phyloP scores from a whole-genome alignment of 2,113 vertebrate species.

The Cairina moschata region DNA sequence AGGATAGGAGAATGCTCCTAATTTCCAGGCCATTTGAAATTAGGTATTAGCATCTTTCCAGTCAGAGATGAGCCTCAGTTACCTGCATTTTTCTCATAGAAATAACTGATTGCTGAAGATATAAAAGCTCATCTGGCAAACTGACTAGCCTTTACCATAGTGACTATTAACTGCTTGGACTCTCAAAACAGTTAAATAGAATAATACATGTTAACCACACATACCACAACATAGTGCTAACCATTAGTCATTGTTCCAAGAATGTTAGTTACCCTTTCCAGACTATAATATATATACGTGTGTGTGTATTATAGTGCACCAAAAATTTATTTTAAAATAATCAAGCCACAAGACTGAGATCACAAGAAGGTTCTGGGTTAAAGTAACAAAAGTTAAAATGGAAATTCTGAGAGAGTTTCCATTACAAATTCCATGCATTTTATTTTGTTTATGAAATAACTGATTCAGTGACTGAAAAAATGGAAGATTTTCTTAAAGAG shows the following conservation, averaged over 20 bases:
- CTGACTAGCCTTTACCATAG: not conserved
- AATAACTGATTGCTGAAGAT: not conserved
- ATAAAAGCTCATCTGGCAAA: not conserved
- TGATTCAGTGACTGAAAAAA: not conserved
- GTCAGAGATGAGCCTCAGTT: not conserved
- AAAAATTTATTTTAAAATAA: slow-evolving; percentile 30
- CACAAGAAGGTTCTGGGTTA: not conserved
- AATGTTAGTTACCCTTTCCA: not conserved
- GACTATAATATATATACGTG: not conserved
- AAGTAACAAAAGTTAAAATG: not conserved
- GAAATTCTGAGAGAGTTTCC: not conserved
- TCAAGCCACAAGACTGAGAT: slow-evolving; percentile 20
- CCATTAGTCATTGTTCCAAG: slow-evolving; percentile 19
- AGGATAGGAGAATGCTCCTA: not conserved
- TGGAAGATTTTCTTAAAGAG: not conserved
- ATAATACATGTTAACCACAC: slow-evolving; percentile 20
- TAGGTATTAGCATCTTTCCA: not conserved
- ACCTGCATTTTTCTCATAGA: not conserved
- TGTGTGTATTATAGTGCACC: not conserved
- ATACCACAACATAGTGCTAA: not conserved
- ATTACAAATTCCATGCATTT: not conserved
- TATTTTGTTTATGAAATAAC: not conserved
- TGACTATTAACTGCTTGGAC: not conserved
- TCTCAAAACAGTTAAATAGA: not conserved
- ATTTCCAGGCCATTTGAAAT: not conserved